phyloP scores from a whole-genome alignment of 2,113 vertebrate species.

The Aphyosemion australe region DNA sequence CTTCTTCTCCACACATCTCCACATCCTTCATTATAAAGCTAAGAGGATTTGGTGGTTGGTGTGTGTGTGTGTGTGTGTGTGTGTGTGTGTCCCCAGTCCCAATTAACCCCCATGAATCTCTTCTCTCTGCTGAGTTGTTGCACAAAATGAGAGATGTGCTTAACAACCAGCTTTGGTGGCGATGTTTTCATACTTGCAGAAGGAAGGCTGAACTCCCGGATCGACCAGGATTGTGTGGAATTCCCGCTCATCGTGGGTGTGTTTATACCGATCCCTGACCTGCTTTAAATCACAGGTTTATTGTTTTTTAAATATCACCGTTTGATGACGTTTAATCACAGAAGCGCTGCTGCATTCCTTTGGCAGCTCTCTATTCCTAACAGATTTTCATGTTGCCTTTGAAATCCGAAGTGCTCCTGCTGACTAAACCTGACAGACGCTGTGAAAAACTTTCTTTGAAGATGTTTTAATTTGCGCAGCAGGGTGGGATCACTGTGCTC shows the following conservation, averaged over 20 bases:
- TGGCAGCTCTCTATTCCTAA: conserved; percentile 38
- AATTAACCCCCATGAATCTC: conserved; percentile 70
- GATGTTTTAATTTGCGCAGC: conserved; percentile 45
- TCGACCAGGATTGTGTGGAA: conserved; percentile 6
- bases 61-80: conserved; percentile 33
- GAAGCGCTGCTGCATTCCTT: conserved; percentile 3
- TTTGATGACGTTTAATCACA: conserved; percentile 30
- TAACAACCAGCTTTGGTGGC: conserved; percentile 48
- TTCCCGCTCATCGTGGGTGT: conserved; percentile 5
- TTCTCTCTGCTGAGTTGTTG: conserved; percentile 58
- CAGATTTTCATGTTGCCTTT: conserved; percentile 34
- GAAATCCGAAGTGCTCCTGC: conserved; percentile 29
- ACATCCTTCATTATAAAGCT: conserved; percentile 74
- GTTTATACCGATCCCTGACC: conserved; percentile 36
- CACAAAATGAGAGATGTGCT: conserved; percentile 58
- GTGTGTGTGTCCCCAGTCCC: conserved; percentile 63
- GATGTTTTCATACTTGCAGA: conserved; percentile 38
- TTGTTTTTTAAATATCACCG: conserved; percentile 26
- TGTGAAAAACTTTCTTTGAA: conserved; percentile 30
- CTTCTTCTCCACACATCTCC: conserved; percentile 37
- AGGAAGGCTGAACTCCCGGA: conserved; percentile 36
- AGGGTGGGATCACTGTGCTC: conserved; percentile 18
- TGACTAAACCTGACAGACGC: conserved; percentile 18
- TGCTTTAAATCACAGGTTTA: conserved; percentile 22
- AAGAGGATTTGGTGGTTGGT: conserved; percentile 72